A percentile compares a stretch with the other conserved stretches of the same genome.
Evolutionary conservation across 2,797 vertebrate species (phyloP).

Genomic region (Mallotus villosus): DNA sequence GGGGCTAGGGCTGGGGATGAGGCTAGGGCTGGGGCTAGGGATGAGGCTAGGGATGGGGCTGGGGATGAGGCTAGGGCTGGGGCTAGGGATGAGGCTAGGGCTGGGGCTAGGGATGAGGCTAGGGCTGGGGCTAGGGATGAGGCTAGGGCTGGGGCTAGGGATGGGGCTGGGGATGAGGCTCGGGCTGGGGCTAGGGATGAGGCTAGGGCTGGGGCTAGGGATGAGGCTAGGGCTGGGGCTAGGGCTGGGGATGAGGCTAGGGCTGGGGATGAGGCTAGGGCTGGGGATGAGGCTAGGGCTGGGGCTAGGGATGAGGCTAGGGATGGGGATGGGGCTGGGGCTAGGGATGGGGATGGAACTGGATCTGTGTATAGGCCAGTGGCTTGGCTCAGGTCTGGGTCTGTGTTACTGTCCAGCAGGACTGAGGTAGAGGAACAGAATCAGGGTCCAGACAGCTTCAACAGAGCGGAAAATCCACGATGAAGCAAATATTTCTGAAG

Average conservation of each 20-base stretch:
- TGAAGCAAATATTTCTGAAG: no score
- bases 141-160: no score
- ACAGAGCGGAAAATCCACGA: no score
- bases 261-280: not conserved
- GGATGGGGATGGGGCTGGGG: not conserved
- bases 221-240: no score
- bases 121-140: no score
- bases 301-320: no score
- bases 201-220: no score
- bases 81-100: not conserved
- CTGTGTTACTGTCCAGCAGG: slow-evolving; percentile 14
- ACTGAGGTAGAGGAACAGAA: not conserved
- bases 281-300: no score
- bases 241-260: not conserved
- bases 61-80: not conserved
- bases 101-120: no score
- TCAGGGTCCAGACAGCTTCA: not conserved
- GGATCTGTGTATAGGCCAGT: not conserved
- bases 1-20: no score
- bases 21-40: not conserved
- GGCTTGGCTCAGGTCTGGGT: slow-evolving; percentile 26
- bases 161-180: no score
- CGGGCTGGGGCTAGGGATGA: no score
- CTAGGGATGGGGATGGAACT: not conserved
- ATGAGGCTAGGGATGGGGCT: not conserved